A percentile compares a stretch with the other conserved stretches of the same genome.
phyloP scores from a whole-genome alignment of 2,888 invertebrate genomes.

The Helicoverpa assulta region DNA sequence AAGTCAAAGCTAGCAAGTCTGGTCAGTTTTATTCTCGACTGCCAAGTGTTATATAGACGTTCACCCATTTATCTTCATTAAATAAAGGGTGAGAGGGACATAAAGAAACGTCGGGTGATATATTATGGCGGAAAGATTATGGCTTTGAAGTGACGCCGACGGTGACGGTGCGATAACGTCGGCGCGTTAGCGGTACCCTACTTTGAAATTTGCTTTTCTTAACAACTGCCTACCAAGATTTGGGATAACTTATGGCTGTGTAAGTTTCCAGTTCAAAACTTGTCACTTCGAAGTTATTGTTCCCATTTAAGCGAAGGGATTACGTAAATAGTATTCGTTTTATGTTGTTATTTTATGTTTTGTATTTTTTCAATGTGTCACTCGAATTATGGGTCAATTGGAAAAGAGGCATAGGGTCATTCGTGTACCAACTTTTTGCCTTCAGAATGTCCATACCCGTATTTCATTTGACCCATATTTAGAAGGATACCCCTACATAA shows the following conservation, averaged over 20 bases:
- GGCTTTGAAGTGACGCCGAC: constrained; percentile 47
- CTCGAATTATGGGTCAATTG: no score
- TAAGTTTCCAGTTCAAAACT: constrained; percentile 15
- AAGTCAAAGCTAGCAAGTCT: constrained; percentile 18
- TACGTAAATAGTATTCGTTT: constrained; percentile 8
- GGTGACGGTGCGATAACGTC: constrained; percentile 53
- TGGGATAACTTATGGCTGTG: constrained; percentile 26
- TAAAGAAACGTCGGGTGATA: constrained; percentile 59
- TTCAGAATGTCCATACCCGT: no score
- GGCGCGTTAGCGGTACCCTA: constrained; percentile 38
- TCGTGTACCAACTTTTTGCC: no score
- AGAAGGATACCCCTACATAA: no score
- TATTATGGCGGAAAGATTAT: constrained; percentile 58
- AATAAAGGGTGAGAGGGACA: constrained; percentile 59
- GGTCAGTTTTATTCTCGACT: constrained; percentile 29
- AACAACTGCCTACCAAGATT: constrained; percentile 49
- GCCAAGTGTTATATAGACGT: constrained; percentile 44
- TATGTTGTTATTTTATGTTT: no score
- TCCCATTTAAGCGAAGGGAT: constrained; percentile 19
- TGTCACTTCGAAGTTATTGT: constrained; percentile 29
- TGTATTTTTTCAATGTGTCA: no score
- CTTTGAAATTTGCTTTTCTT: constrained; percentile 48
- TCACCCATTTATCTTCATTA: constrained; percentile 60
- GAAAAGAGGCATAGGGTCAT: no score
- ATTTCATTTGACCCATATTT: no score